Conservation (phyloP, 2,113 vertebrate species). For the Brachyhypopomus occidentalis region DNA sequence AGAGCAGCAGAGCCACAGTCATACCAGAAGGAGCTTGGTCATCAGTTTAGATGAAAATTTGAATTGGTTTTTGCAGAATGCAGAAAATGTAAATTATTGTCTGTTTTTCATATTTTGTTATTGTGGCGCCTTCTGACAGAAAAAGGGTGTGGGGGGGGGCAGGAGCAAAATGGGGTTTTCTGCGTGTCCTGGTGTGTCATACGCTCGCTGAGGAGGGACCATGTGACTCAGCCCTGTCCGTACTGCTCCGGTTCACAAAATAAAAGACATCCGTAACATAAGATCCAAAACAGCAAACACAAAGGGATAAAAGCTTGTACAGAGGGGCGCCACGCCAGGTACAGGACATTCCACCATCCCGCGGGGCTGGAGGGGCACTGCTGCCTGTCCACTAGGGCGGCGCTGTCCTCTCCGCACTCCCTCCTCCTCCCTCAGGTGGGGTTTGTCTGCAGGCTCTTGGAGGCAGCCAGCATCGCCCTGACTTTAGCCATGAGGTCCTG, state of each 20-base stretch:
- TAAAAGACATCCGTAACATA: constrained; percentile 15
- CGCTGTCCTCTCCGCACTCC: not conserved
- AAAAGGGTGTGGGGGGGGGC: constrained; percentile 1
- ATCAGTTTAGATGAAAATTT: constrained; percentile 47
- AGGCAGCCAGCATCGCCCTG: constrained; percentile 95
- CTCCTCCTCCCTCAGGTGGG: constrained; percentile 77
- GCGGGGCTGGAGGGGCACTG: too few species aligned
- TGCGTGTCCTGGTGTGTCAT: constrained; percentile 4
- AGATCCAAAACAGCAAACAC: constrained; percentile 30
- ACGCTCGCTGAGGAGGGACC: constrained; percentile 34
- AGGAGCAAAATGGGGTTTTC: not conserved
- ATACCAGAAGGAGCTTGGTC: constrained; percentile 55
- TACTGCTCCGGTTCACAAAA: constrained; percentile 19
- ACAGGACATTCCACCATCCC: too few species aligned
- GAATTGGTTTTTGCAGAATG: constrained; percentile 49
- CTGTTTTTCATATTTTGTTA: constrained; percentile 37
- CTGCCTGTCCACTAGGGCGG: too few species aligned
- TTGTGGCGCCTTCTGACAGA: constrained; percentile 3
- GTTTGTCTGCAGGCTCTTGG: constrained; percentile 90
- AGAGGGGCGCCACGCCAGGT: too few species aligned
- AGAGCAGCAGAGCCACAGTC: constrained; percentile 55
- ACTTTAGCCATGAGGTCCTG: constrained; percentile 99
- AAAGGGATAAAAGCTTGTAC: constrained; percentile 31
- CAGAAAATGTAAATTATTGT: constrained; percentile 52
- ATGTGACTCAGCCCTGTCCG: not conserved